Evolutionary conservation across 2,888 invertebrate species (phyloP).

Genomic region (Drosophila monieri): DNA sequence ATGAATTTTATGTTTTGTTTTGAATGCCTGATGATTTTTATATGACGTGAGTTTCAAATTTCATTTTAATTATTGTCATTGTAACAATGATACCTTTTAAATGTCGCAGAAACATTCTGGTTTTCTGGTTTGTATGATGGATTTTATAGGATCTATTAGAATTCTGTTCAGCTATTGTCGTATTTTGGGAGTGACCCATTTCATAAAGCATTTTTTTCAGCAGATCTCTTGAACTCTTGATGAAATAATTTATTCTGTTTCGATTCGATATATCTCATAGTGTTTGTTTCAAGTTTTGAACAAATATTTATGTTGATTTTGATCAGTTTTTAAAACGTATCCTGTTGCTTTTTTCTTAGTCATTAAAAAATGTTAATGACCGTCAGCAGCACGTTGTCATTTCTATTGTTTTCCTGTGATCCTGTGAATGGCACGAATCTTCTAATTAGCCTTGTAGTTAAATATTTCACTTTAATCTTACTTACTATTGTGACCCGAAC

Average conservation of each 20-base stretch:
- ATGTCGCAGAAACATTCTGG: neutral
- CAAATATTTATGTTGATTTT: neutral
- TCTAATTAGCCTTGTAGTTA: neutral
- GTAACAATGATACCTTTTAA: neutral
- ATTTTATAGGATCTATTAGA: neutral
- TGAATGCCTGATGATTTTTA: too few species aligned
- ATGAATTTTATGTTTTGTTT: neutral
- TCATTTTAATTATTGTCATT: neutral
- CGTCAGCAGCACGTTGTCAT: neutral
- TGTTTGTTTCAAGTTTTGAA: neutral
- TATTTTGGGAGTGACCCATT: neutral
- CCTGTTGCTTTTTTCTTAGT: neutral
- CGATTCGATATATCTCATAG: neutral
- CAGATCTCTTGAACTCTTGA: neutral
- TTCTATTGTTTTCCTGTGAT: neutral
- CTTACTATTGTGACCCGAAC: neutral
- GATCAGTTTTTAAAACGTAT: neutral
- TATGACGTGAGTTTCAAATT: neutral
- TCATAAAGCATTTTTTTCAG: neutral
- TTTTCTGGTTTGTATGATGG: neutral
- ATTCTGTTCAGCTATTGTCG: neutral
- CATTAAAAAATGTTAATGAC: neutral
- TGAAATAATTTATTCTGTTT: neutral
- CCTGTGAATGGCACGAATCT: neutral
- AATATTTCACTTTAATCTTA: slow-evolving; percentile 4